phyloP scores from a whole-genome alignment of 2,797 vertebrate genomes.

The Lutjanus campechanus region DNA sequence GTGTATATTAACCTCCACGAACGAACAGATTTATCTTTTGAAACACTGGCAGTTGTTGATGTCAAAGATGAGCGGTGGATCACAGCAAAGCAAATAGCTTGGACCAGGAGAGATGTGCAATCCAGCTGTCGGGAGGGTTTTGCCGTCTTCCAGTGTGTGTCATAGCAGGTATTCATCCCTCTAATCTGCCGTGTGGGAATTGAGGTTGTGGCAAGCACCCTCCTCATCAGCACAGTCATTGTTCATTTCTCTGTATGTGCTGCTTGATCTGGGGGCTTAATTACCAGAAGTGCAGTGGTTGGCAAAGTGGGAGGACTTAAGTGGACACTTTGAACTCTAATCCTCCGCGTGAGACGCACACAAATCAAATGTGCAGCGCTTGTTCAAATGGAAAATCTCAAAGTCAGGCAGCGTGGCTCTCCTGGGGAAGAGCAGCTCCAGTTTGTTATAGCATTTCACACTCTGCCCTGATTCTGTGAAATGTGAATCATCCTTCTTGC shows the following conservation, averaged over 20 bases:
- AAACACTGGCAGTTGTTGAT: constrained; percentile 24
- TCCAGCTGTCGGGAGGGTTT: constrained; percentile 59
- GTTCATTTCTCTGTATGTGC: constrained; percentile 77
- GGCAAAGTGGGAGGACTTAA: constrained; percentile 82
- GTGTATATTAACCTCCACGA: constrained; percentile 15
- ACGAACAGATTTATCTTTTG: constrained; percentile 28
- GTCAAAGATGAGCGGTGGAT: constrained; percentile 31
- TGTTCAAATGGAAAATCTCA: constrained; percentile 75
- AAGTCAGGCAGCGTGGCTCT: constrained; percentile 66
- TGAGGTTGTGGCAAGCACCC: constrained; percentile 66
- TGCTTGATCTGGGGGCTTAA: constrained; percentile 81
- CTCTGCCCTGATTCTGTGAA: constrained; percentile 75
- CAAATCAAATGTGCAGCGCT: constrained; percentile 79
- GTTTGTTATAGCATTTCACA: constrained; percentile 76
- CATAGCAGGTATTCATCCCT: constrained; percentile 76
- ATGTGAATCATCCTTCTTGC: constrained; percentile 72
- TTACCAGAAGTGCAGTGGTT: constrained; percentile 82
- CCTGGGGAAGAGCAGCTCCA: constrained; percentile 66
- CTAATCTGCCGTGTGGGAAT: constrained; percentile 76
- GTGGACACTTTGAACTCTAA: constrained; percentile 85
- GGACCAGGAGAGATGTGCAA: constrained; percentile 40
- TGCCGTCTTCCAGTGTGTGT: constrained; percentile 54
- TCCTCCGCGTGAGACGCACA: constrained; percentile 77
- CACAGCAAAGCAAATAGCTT: constrained; percentile 23
- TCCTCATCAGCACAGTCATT: constrained; percentile 81